phyloP scores from a whole-genome alignment of 2,113 vertebrate species.

The Alectura lathami region DNA sequence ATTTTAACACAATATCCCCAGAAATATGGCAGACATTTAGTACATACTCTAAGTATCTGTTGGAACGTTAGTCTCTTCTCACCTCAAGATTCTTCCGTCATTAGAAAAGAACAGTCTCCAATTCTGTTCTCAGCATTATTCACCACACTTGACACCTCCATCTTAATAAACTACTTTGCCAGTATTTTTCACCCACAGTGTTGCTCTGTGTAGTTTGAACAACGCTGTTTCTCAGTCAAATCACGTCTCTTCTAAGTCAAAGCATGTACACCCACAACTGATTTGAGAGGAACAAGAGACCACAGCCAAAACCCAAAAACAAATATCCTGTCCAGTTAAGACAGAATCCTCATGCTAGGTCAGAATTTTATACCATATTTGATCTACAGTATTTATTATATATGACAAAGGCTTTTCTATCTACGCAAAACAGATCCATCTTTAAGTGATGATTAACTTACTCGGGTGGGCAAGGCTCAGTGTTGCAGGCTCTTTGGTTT shows the following conservation, averaged over 20 bases:
- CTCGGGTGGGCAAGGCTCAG: slow-evolving; percentile 98
- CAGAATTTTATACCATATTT: neutral
- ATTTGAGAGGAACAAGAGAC: neutral
- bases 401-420: neutral
- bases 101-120: neutral
- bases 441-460: slow-evolving; percentile 77
- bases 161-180: neutral
- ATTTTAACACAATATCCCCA: neutral
- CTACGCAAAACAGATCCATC: neutral
- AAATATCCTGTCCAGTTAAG: neutral
- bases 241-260: neutral
- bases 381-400: neutral
- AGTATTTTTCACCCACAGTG: neutral
- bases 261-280: neutral
- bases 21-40: neutral
- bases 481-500: slow-evolving; percentile 93
- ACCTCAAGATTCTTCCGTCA: neutral
- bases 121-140: neutral
- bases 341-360: neutral
- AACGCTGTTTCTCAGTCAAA: neutral
- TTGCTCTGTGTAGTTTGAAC: neutral
- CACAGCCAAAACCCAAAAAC: neutral
- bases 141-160: neutral
- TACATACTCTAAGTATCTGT: neutral
- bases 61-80: neutral